phyloP scores from a whole-genome alignment of 2,113 vertebrate genomes.

The Cavia aperea region DNA sequence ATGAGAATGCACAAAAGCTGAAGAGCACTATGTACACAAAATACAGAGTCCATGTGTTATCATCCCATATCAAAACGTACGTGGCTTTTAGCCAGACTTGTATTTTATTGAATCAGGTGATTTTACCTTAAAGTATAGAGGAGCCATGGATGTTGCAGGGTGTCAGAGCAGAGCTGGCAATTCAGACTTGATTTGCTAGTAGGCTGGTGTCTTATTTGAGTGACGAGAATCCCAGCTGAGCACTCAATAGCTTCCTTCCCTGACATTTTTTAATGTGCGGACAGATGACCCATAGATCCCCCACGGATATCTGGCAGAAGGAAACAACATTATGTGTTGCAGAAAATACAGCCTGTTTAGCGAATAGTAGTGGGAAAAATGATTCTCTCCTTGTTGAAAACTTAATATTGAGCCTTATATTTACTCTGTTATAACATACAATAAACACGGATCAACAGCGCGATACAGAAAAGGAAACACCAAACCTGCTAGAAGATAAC shows the following conservation, averaged over 20 bases:
- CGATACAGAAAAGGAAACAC: neutral
- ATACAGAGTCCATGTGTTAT: too few relatives aligned
- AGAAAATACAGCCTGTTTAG: neutral
- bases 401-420: neutral
- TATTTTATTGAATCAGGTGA: neutral
- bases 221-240: neutral
- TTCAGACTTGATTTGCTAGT: neutral
- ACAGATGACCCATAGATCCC: neutral
- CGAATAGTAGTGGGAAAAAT: neutral
- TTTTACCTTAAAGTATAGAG: neutral
- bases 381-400: neutral
- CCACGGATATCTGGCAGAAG: neutral
- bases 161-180: too few relatives aligned
- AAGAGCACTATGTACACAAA: fast-evolving
- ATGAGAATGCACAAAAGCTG: neutral
- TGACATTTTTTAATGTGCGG: too few relatives aligned
- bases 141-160: neutral
- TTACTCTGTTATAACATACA: neutral
- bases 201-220: neutral
- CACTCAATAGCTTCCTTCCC: too few relatives aligned
- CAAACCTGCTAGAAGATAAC: neutral
- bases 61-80: fast-evolving
- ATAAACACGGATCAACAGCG: neutral
- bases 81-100: neutral
- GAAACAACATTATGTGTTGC: neutral